Evolutionary conservation across 2,797 vertebrate species (phyloP).

Genomic region (Sorex maritimensis): DNA sequence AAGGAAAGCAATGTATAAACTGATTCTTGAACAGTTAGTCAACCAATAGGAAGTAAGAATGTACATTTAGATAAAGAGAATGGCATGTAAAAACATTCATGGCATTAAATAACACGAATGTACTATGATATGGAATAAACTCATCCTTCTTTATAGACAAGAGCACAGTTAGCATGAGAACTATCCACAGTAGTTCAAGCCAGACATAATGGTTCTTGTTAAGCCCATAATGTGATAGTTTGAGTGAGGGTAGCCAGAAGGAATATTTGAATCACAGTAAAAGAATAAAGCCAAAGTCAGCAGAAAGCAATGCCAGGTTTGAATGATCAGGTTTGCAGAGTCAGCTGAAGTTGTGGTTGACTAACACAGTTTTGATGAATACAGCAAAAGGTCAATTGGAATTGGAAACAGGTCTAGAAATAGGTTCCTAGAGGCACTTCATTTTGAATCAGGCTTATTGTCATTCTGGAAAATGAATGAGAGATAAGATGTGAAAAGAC

Average conservation of each 20-base stretch:
- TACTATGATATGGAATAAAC: neutral
- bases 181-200: neutral
- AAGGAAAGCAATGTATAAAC: neutral
- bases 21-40: constrained; percentile 4
- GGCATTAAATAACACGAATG: neutral
- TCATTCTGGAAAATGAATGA: neutral
- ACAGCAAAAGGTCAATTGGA: neutral
- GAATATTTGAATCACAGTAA: neutral
- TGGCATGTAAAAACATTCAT: neutral
- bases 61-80: neutral
- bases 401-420: neutral
- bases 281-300: constrained; percentile 34
- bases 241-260: neutral
- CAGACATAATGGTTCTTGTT: neutral
- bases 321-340: constrained; percentile 6
- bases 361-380: neutral
- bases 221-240: neutral
- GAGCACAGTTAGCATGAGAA: neutral
- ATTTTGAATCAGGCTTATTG: neutral
- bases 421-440: neutral
- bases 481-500: neutral
- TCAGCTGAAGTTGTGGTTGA: neutral
- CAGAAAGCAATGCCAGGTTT: constrained; percentile 3
- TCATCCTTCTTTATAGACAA: constrained; percentile 26
- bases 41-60: neutral